phyloP scores from a whole-genome alignment of 2,797 vertebrate species.

The Rhincodon typus region DNA sequence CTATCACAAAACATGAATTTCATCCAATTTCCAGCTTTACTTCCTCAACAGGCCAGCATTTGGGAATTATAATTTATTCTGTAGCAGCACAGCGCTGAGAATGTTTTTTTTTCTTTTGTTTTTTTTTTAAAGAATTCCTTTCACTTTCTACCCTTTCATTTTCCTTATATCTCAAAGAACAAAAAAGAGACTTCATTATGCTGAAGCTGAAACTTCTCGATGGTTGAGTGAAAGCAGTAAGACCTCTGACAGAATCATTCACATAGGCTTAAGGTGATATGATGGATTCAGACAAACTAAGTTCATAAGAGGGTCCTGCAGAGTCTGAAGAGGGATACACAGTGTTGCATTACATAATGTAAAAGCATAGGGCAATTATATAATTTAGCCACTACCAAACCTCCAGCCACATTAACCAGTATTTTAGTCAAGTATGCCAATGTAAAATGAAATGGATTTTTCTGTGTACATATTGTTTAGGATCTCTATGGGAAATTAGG shows the following conservation, averaged over 20 bases:
- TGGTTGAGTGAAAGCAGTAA: neutral
- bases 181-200: slow-evolving; percentile 29
- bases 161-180: slow-evolving; percentile 28
- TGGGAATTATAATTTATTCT: slow-evolving; percentile 9
- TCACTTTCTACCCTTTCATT: slow-evolving; percentile 8
- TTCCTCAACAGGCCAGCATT: neutral
- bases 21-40: neutral
- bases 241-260: slow-evolving; percentile 26
- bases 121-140: neutral
- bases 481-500: slow-evolving; percentile 5
- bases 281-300: slow-evolving; percentile 31
- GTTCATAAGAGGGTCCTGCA: neutral
- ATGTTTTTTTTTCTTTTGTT: neutral
- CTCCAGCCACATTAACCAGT: neutral
- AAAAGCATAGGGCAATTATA: neutral
- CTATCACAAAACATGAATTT: neutral
- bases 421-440: neutral
- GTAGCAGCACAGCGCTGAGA: neutral
- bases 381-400: neutral
- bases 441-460: neutral
- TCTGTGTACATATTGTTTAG: neutral
- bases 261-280: slow-evolving; percentile 36
- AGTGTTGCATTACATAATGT: neutral
- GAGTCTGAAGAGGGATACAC: neutral
- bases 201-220: neutral